Evolutionary conservation across 2,113 vertebrate species (phyloP), one percentile per base, ranked within the genome.

Genomic region (Oxyruncus cristatus): DNA sequence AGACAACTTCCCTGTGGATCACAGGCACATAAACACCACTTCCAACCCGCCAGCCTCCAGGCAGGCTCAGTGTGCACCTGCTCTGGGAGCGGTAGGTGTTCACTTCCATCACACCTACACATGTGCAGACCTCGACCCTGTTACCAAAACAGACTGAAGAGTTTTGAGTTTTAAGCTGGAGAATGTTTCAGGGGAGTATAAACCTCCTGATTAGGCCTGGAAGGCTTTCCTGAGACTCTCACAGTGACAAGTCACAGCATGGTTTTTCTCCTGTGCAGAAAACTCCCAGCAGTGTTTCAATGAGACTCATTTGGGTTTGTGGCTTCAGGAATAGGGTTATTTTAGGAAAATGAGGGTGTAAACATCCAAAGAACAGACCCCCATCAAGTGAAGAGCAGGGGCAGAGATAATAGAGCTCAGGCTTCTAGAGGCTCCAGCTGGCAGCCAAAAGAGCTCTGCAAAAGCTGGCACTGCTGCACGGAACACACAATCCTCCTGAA

Each of bases 201-300:
- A 89, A 88, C 8, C 16, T 77, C 59, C 28, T n/a, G 44, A 3
- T n/a, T 24, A 80, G 82, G 90, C 23, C 82, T 18, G 30, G 55
- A 30, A 67, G 19, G 67, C 27, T 75, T 87, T 87, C 73, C 86
- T 61, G 80, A 91, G 86, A 23, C 14, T 85, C 70, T 49, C 41
- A 8, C 0, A 2, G 53, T 14, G 46, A 52, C 33, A 68, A 67
- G 16, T 12, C 73, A 55, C 58, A 63, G 63, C 0, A 1, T 0
- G 1, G 56, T 24, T 90, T 71, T 71, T 53, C 27, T 71, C 41
- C 56, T 20, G 21, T 55, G 41, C 41, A 89, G 71, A 32, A 23
- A 67, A 39, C 13, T 37, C 33, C 58, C 26, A 58, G 53, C 24
- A 56, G 35, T 1, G 1, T 28, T 46, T 37, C 44, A 71, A 17